Conservation (phyloP, 2,888 invertebrate species). For the Caenorhabditis sp. region DNA sequence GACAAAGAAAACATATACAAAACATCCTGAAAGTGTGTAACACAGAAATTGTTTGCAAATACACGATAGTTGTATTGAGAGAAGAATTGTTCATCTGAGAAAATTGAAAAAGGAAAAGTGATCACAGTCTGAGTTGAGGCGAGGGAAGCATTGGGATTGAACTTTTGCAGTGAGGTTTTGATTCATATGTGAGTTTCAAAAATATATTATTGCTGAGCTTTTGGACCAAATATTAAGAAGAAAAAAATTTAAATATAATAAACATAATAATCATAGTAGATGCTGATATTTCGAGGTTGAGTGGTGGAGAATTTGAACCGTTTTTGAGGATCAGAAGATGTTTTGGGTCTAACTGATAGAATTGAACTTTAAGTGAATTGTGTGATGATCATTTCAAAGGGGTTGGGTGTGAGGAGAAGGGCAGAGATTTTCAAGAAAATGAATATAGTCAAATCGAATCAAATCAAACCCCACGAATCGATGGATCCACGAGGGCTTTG, state of each 20-base stretch:
- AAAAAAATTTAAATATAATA: conserved; percentile 1
- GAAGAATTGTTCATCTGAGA: neutral
- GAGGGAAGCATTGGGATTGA: no score
- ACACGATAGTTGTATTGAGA: conserved; percentile 33
- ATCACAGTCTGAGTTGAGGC: no score
- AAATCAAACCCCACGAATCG: conserved; percentile 44
- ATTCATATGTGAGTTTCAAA: neutral
- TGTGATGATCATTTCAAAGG: conserved; percentile 44
- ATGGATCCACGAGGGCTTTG: conserved; percentile 51
- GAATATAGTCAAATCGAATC: no score
- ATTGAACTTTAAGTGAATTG: conserved; percentile 41
- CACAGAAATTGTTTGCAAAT: conserved; percentile 20
- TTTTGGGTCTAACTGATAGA: conserved; percentile 29
- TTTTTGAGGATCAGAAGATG: conserved; percentile 40
- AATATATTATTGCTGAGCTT: conserved; percentile 10
- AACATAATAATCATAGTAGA: no score
- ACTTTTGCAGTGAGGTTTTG: no score
- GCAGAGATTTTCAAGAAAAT: neutral
- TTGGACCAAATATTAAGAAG: conserved; percentile 1
- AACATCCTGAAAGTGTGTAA: neutral
- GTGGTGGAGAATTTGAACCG: conserved; percentile 6
- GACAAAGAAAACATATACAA: conserved; percentile 10
- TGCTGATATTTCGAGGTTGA: conserved; percentile 20
- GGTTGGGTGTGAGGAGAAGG: neutral
- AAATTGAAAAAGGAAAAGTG: neutral